Conservation (phyloP, 2,797 vertebrate genomes). For the Astyanax mexicanus region DNA sequence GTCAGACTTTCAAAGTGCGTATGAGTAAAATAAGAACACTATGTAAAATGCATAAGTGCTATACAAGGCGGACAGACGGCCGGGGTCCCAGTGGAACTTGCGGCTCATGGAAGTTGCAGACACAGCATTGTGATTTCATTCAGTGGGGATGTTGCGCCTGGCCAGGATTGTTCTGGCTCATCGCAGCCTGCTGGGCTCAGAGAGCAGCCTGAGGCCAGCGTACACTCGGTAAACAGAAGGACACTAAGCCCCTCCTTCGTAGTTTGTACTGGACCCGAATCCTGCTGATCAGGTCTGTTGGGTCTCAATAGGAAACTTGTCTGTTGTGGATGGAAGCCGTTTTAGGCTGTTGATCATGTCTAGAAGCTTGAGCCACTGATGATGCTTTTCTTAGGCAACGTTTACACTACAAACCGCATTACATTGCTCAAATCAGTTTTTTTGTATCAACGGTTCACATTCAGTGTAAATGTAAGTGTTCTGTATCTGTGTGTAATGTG, state of each 20-base stretch:
- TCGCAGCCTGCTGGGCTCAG: conserved; percentile 76
- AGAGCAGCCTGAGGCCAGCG: conserved; percentile 61
- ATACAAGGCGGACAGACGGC: conserved; percentile 55
- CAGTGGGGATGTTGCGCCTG: conserved; percentile 70
- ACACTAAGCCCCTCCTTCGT: conserved; percentile 40
- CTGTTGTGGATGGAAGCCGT: conserved; percentile 84
- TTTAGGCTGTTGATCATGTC: conserved; percentile 81
- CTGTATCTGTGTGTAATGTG: too few species aligned
- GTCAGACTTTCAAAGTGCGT: conserved; percentile 11
- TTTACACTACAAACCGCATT: too few species aligned
- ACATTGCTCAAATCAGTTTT: too few species aligned
- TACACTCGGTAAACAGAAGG: conserved; percentile 48
- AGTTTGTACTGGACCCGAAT: conserved; percentile 75
- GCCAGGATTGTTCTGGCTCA: conserved; percentile 78
- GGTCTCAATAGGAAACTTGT: conserved; percentile 79
- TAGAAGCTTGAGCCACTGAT: conserved; percentile 76
- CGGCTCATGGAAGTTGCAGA: conserved; percentile 67
- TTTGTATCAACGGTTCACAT: too few species aligned
- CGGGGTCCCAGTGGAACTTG: conserved; percentile 66
- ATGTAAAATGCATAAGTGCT: conserved; percentile 51
- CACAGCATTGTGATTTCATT: conserved; percentile 78
- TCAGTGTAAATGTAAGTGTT: too few species aligned
- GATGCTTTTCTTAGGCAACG: too few species aligned
- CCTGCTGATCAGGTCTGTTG: conserved; percentile 65
- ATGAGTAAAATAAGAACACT: conserved; percentile 36